These are phyloP conservation scores for Pammene aurita DNA, from an alignment of 2,888 invertebrate genomes.

Conservation along the genomic window DNA sequence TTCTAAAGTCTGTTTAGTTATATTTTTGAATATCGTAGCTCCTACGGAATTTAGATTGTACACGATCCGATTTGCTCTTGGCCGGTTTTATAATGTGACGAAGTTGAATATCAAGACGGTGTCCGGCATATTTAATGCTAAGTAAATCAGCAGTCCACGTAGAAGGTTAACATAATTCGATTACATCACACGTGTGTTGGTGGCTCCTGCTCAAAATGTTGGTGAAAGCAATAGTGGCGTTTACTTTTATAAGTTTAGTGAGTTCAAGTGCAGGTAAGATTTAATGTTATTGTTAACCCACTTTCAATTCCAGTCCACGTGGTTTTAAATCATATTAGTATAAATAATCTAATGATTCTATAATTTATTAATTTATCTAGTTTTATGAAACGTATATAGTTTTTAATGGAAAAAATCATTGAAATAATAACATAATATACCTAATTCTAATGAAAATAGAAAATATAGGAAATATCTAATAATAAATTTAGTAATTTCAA, in stretches of 20 bases:
- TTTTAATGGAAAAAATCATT: too few relatives aligned
- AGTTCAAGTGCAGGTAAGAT: constrained; percentile 22
- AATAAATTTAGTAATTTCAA: too few relatives aligned
- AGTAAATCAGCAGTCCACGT: constrained; percentile 14
- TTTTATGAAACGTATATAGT: too few relatives aligned
- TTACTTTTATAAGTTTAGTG: constrained; percentile 15
- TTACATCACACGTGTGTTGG: constrained; percentile 13
- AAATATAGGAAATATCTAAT: too few relatives aligned
- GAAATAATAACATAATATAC: too few relatives aligned
- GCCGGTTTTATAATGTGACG: background rate
- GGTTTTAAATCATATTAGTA: background rate
- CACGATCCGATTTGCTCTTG: background rate
- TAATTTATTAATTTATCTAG: too few relatives aligned
- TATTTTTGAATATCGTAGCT: too few relatives aligned
- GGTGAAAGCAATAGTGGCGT: constrained; percentile 5
- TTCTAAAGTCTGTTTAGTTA: too few relatives aligned
- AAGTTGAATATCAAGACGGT: background rate
- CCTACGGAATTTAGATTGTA: too few relatives aligned
- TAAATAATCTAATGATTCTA: too few relatives aligned
- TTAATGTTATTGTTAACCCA: background rate
- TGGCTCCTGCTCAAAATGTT: constrained; percentile 23
- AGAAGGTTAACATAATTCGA: constrained; percentile 13
- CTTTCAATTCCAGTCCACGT: background rate
- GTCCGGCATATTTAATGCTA: constrained; percentile 30
- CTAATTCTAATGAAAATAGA: too few relatives aligned